Evolutionary conservation across 2,888 invertebrate genomes (phyloP), one percentile per base, ranked within the genome.

Genomic region (Leucoptera coffeella): DNA sequence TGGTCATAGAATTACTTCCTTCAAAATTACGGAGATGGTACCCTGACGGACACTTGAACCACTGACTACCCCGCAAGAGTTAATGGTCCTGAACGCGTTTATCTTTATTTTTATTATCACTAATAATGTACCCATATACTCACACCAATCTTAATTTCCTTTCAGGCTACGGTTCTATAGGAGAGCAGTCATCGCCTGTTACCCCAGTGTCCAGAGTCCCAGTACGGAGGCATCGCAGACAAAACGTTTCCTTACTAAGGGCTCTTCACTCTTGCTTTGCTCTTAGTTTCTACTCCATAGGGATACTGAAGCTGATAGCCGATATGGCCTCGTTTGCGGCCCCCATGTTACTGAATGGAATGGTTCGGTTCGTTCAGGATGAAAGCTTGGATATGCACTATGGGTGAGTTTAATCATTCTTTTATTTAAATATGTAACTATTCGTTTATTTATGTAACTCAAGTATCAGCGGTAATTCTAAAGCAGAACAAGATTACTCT

Each of bases 281-380:
- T 22, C 45, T 77, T 28, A 82, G 88, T 45, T 93, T 91, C 62
- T 91, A 91, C 47, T 75, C 80, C 22, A 79, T 94, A 40, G 94
- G 92, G 15, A 44, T 90, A 29, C 54, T 93, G 8, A 88, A 90
- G 53, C 73, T 97, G 22, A 47, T 85, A 4, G 81, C 88, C 1
- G 96, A 97, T 47, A 75, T 78, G 42, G 73, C 85, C 3, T 85
- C 84, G 2, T 97, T 97, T 61, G 85, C 85, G 12, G 91, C 91
- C 0, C 97, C 97, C 0, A 56, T 97, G 31, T 61, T 97, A 15
- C 71, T 97, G 2, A 91, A 90, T 45, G 78, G 73, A 42, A 65
- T 97, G 14, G 80, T 97, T 2, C 64, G 73, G 13, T 91, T 82
- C 47, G 80, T 91, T 32, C 85, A 90, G 50, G 77, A 82, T 39